Evolutionary conservation across 2,797 vertebrate species (phyloP).

Genomic region (Lagocephalus sceleratus): DNA sequence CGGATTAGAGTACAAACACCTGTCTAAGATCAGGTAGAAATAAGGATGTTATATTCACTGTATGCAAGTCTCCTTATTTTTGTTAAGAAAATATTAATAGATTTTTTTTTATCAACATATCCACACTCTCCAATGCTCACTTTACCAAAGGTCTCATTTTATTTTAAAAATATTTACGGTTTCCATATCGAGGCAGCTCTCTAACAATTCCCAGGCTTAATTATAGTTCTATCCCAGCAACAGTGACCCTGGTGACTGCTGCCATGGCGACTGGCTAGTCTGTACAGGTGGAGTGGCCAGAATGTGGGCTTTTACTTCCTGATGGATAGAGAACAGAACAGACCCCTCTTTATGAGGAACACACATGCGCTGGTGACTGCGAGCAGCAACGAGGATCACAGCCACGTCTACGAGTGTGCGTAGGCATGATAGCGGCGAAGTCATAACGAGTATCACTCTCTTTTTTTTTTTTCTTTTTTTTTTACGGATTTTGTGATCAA

Average conservation of each 20-base stretch:
- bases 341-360: slow-evolving; percentile 70
- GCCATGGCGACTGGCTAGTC: slow-evolving; percentile 71
- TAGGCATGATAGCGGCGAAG: slow-evolving; percentile 9
- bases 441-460: too few species aligned
- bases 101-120: neutral
- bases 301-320: slow-evolving; percentile 68
- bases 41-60: too few species aligned
- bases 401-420: slow-evolving; percentile 45
- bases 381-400: neutral
- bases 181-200: slow-evolving; percentile 66
- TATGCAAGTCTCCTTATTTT: too few species aligned
- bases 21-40: slow-evolving; percentile 93
- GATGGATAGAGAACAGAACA: slow-evolving; percentile 72
- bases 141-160: slow-evolving; percentile 41
- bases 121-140: slow-evolving; percentile 20
- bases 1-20: slow-evolving; percentile 87
- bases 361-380: slow-evolving; percentile 53
- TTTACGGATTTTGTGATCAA: neutral
- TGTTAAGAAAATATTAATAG: too few species aligned
- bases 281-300: slow-evolving; percentile 78
- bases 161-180: slow-evolving; percentile 67
- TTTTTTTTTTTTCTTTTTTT: too few species aligned
- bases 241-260: slow-evolving; percentile 73
- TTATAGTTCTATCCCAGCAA: slow-evolving; percentile 71
- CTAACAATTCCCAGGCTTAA: slow-evolving; percentile 67